Percentiles rank a stretch among this genome's conserved stretches.
Conservation (phyloP, 2,113 vertebrate species). For the Coptodon bakossiorum region DNA sequence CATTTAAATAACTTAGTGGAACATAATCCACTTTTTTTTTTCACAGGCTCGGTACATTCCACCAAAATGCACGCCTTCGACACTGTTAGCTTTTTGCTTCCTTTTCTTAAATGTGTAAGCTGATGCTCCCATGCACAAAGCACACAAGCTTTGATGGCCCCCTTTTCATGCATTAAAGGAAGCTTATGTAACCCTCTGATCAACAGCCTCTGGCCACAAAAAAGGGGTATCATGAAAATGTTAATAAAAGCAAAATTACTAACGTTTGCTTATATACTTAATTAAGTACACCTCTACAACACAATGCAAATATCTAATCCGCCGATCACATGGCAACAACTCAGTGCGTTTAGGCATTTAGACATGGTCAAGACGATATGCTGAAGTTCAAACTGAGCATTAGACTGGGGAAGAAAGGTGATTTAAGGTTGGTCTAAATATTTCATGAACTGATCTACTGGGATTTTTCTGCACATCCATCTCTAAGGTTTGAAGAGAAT, state of each 20-base stretch:
- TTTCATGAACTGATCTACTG: not conserved
- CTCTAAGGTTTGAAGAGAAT: not conserved
- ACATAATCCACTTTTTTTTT: not conserved
- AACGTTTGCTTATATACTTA: not conserved
- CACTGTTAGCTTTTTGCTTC: not conserved
- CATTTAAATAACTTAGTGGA: not conserved
- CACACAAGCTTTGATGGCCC: not conserved
- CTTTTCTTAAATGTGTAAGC: not conserved
- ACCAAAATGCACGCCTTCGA: not conserved
- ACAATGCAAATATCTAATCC: not conserved
- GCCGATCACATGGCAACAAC: not conserved
- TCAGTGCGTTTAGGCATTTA: not conserved
- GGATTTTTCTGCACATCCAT: not conserved
- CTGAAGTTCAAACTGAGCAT: not conserved
- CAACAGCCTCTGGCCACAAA: not conserved
- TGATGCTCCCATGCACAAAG: not conserved
- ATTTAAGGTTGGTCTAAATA: not conserved
- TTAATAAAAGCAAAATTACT: not conserved
- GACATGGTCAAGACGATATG: not conserved
- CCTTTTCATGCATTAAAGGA: not conserved
- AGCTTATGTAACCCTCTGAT: not conserved
- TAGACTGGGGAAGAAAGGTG: not conserved
- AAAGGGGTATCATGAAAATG: not conserved
- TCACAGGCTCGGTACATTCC: not conserved
- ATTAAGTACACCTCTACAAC: not conserved